Base-by-base conservation (phyloP, 2,113 vertebrate genomes). In the Sinocyclocheilus rhinocerous region DNA sequence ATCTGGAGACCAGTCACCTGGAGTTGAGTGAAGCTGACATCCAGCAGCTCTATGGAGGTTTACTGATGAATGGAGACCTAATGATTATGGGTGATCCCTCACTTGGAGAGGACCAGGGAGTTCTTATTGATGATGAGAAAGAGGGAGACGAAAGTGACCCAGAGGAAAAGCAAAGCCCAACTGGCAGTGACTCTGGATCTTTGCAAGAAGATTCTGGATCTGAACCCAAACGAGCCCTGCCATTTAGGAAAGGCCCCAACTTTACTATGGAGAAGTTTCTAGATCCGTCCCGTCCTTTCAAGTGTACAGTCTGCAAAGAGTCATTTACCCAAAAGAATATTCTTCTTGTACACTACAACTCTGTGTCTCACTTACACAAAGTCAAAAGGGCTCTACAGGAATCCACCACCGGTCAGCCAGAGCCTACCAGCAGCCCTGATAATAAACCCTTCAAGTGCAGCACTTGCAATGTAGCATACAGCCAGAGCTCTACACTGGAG, bases 321-420 rank as follows among this genome's bases (percentile, higher is more conserved):
- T 99, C 98, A 85, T 99, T 99, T 90, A 99, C 98, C 0, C 98
- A 99, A 75, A 99, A 99, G 93, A 99, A 99, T 88, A 99, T 99
- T 90, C 95, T 99, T 80, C 91, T 99, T 52, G 98, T 99, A 87
- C 98, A 99, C 93, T 99, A 99, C 93, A 99, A 99, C 89, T 99
- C 98, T 0, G 98, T 99, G 76, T 99, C 98, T 86, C 98, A 99
- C 89, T 94, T 99, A 80, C 98, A 99, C 92, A 99, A 99, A 92
- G 94, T 99, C 89, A 99, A 99, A 92, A 94, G 98, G 92, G 98
- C 98, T 89, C 96, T 99, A 78, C 98, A 99, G 88, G 98, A 99
- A 90, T 97, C 98, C 42, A 96, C 97, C n/a, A 96, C 96, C 0
- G 97, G 98, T 86, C 98, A 98, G 26, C 97, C 96, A 6, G 98